Evolutionary conservation across 2,113 vertebrate genomes (phyloP).

Genomic region (Anser cygnoides): DNA sequence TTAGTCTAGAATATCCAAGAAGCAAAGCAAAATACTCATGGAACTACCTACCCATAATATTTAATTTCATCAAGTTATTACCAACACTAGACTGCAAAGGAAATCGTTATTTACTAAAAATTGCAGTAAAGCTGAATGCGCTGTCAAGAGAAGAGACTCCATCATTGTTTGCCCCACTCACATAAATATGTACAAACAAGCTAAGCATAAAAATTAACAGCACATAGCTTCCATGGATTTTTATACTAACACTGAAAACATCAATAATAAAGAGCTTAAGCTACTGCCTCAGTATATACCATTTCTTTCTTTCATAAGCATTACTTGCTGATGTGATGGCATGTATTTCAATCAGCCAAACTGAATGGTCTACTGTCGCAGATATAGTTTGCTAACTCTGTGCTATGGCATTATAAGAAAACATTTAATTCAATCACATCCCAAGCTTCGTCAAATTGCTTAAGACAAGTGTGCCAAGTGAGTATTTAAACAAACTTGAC

Average conservation of each 20-base stretch:
- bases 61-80: background rate
- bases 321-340: background rate
- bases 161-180: background rate
- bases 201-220: background rate
- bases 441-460: background rate
- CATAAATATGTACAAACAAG: background rate
- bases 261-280: background rate
- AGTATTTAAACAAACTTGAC: background rate
- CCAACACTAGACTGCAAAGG: fast-evolving
- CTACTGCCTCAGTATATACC: background rate
- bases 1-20: background rate
- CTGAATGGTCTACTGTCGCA: background rate
- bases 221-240: background rate
- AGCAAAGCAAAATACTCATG: background rate
- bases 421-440: fast-evolving
- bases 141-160: background rate
- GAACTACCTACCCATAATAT: background rate
- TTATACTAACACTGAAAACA: background rate
- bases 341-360: background rate
- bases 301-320: background rate
- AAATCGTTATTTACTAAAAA: background rate
- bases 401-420: background rate
- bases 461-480: background rate
- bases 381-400: background rate
- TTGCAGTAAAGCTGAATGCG: background rate